Percentiles rank a stretch among this genome's conserved stretches.
Conservation (phyloP, 2,113 vertebrate species). For the Phoxinus phoxinus region DNA sequence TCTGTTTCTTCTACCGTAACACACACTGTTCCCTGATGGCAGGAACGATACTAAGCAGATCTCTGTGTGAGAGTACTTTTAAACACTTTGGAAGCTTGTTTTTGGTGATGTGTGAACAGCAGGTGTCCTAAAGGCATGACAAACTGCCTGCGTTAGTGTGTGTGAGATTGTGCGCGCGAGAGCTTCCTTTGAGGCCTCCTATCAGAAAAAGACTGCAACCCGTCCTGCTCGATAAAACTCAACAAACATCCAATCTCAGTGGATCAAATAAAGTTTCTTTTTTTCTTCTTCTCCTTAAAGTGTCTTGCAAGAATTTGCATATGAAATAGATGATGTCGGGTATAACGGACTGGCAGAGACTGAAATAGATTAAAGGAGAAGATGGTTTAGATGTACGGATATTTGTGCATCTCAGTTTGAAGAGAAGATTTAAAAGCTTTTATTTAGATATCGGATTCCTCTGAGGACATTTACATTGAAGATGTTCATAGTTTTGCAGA, state of each 20-base stretch:
- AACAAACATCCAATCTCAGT: background rate
- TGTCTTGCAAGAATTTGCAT: slow-evolving; percentile 16
- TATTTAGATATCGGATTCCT: background rate
- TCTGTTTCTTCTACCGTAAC: background rate
- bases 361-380: slow-evolving; percentile 21
- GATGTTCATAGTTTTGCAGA: background rate
- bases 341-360: background rate
- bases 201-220: background rate
- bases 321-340: background rate
- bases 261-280: background rate
- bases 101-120: background rate
- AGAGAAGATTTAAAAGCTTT: background rate
- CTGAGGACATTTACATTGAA: background rate
- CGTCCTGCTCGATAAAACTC: background rate
- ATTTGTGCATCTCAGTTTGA: background rate
- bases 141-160: background rate
- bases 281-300: background rate
- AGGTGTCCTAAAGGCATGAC: slow-evolving; percentile 17
- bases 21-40: slow-evolving; percentile 12
- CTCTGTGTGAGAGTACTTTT: slow-evolving; percentile 14
- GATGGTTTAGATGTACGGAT: slow-evolving; percentile 1
- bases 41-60: background rate
- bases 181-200: background rate
- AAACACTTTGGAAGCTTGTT: slow-evolving; percentile 24
- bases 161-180: background rate